These are phyloP conservation scores for Eleutherodactylus coqui DNA, from an alignment of 2,797 vertebrate species.

Conservation along the genomic window DNA sequence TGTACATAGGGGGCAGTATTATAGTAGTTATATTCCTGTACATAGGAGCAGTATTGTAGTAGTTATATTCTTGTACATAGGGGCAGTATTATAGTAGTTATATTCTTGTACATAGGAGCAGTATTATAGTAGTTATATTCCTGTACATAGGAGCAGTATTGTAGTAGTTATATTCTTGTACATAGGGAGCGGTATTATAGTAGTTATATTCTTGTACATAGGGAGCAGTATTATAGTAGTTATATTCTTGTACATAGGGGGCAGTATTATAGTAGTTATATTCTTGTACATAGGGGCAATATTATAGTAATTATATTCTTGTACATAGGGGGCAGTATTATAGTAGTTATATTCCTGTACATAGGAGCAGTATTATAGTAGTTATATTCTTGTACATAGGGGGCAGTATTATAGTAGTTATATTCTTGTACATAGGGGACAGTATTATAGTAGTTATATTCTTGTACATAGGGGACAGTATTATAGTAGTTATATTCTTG, in stretches of 20 bases:
- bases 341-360: not conserved
- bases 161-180: too few species aligned
- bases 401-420: too few species aligned
- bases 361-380: not conserved
- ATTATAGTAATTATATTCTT: constrained; percentile 14
- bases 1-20: too few species aligned
- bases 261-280: constrained; percentile 9
- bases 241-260: too few species aligned
- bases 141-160: too few species aligned
- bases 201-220: too few species aligned
- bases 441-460: not conserved
- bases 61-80: not conserved
- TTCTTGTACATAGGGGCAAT: not conserved
- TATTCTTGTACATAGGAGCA: too few species aligned
- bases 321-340: not conserved
- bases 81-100: constrained; percentile 3
- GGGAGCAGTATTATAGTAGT: too few species aligned
- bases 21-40: too few species aligned
- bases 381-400: not conserved
- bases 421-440: too few species aligned
- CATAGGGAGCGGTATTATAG: too few species aligned
- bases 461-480: not conserved
- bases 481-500: not conserved
- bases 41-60: not conserved
- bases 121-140: too few species aligned